phyloP scores from a whole-genome alignment of 2,797 vertebrate genomes.

The Miichthys miiuy region DNA sequence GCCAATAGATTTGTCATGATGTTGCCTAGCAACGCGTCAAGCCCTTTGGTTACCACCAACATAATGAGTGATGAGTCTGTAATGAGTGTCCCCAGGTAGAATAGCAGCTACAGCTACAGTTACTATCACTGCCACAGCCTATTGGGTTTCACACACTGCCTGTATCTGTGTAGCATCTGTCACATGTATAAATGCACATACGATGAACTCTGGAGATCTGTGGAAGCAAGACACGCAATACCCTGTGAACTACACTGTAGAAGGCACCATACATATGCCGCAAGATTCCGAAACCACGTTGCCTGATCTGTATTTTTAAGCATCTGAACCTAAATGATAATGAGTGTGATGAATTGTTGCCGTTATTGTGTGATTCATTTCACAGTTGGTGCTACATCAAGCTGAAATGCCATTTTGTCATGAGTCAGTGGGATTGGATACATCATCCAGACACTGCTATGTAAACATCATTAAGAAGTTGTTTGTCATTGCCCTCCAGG shows the following conservation, averaged over 20 bases:
- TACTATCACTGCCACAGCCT: constrained; percentile 15
- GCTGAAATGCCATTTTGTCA: constrained; percentile 65
- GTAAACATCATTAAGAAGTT: constrained; percentile 77
- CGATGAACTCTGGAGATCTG: constrained; percentile 25
- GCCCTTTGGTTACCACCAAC: constrained; percentile 36
- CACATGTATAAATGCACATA: constrained; percentile 29
- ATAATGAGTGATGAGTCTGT: constrained; percentile 37
- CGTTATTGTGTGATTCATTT: constrained; percentile 67
- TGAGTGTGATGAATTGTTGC: constrained; percentile 57
- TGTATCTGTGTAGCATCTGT: constrained; percentile 28
- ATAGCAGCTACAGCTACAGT: constrained; percentile 42
- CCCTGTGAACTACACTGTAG: constrained; percentile 4
- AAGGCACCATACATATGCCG: constrained; percentile 1
- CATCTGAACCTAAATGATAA: constrained; percentile 46
- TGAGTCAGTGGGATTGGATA: constrained; percentile 71
- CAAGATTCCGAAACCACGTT: not conserved
- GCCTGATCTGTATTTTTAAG: constrained; percentile 14
- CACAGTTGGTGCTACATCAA: constrained; percentile 54
- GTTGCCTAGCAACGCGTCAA: constrained; percentile 61
- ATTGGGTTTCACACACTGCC: constrained; percentile 48
- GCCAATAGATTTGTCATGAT: constrained; percentile 39
- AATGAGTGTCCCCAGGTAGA: constrained; percentile 44
- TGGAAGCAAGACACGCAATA: constrained; percentile 40
- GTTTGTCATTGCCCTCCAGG: constrained; percentile 68
- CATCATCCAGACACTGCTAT: constrained; percentile 66